phyloP scores from a whole-genome alignment of 2,888 invertebrate genomes.

The Ethmia dodecea region DNA sequence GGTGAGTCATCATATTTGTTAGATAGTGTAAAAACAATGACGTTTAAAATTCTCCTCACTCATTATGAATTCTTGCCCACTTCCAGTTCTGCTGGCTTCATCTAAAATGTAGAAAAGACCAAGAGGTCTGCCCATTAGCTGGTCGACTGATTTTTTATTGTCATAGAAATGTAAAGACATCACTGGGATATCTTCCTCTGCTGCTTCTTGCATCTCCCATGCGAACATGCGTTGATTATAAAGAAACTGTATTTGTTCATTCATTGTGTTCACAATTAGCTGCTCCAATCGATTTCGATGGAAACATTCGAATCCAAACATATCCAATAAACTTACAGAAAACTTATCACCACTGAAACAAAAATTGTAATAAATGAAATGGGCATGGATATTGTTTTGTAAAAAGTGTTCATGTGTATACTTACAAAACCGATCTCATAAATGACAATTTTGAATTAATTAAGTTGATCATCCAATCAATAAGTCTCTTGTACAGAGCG shows the following conservation, averaged over 20 bases:
- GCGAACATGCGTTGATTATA: constrained; percentile 94
- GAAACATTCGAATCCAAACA: constrained; percentile 96
- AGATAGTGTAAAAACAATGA: not conserved
- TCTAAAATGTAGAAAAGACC: constrained; percentile 92
- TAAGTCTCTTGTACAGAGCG: constrained; percentile 88
- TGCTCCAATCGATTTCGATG: constrained; percentile 91
- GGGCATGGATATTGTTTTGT: not conserved
- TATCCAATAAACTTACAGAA: constrained; percentile 89
- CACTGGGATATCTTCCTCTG: constrained; percentile 87
- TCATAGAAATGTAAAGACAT: constrained; percentile 88
- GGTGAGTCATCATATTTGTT: not conserved
- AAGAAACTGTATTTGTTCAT: constrained; percentile 95
- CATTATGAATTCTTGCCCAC: constrained; percentile 84
- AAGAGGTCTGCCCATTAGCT: constrained; percentile 88
- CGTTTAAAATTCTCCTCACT: constrained; percentile 65
- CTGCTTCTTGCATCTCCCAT: constrained; percentile 91
- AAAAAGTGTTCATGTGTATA: constrained; percentile 25
- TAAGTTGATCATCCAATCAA: constrained; percentile 92
- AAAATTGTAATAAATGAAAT: not conserved
- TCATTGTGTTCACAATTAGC: constrained; percentile 91
- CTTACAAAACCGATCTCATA: constrained; percentile 92
- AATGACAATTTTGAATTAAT: constrained; percentile 91
- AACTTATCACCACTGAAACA: constrained; percentile 88
- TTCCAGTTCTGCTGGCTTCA: constrained; percentile 87
- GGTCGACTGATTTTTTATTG: constrained; percentile 92